Evolutionary conservation across 1,140 invertebrate species (phyloP).

Genomic region (Caerostris extrusa): DNA sequence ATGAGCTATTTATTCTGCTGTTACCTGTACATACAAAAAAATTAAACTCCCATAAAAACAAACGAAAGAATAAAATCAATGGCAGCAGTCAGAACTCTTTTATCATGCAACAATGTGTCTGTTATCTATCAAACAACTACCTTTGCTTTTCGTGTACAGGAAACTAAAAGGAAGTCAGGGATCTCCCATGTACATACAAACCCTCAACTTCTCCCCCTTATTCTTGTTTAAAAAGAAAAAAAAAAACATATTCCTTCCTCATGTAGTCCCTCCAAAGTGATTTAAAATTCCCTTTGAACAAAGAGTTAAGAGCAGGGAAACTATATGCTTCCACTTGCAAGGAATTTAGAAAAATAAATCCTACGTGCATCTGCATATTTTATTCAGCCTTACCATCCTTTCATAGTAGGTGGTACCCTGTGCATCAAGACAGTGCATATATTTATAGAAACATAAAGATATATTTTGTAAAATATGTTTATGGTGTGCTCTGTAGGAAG

Average conservation of each 20-base stretch:
- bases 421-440: background rate
- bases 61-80: background rate
- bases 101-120: background rate
- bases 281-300: conserved; percentile 29
- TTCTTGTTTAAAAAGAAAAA: background rate
- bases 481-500: background rate
- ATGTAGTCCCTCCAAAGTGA: background rate
- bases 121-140: background rate
- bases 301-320: background rate
- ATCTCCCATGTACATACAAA: background rate
- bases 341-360: conserved; percentile 34
- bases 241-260: background rate
- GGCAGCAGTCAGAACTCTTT: background rate
- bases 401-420: background rate
- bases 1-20: too few relatives aligned
- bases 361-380: conserved; percentile 28
- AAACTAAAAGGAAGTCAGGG: background rate
- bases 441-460: background rate
- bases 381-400: background rate
- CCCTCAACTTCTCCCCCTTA: background rate
- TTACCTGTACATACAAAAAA: too few relatives aligned
- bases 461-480: conserved; percentile 12
- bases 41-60: too few relatives aligned
- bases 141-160: background rate
- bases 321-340: background rate